Evolutionary conservation across 1,140 invertebrate species (phyloP).

Genomic region (Cyclina sinensis): DNA sequence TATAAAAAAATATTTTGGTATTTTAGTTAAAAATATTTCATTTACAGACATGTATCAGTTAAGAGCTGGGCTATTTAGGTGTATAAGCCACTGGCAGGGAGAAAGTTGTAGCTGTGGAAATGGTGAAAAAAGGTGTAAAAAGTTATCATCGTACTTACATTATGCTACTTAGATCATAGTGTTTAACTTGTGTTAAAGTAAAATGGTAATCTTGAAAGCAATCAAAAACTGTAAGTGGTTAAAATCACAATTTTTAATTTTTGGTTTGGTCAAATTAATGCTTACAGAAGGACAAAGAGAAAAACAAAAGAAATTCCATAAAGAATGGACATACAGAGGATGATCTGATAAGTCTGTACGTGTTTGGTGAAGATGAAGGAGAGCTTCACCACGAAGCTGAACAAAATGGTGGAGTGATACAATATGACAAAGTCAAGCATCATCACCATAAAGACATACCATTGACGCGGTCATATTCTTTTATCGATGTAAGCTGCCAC

Average conservation of each 20-base stretch:
- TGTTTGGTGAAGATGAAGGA: slow-evolving; percentile 59
- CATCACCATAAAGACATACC: slow-evolving; percentile 58
- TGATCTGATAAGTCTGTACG: slow-evolving; percentile 54
- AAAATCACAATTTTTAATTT: neutral
- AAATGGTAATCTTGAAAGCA: too few species aligned
- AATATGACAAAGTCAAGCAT: slow-evolving; percentile 55
- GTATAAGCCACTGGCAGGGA: too few species aligned
- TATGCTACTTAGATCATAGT: too few species aligned
- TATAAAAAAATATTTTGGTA: too few species aligned
- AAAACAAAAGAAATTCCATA: neutral
- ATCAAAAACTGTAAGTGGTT: too few species aligned
- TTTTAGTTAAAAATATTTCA: too few species aligned
- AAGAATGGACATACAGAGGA: slow-evolving; percentile 31
- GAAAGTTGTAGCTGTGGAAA: too few species aligned
- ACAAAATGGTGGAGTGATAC: slow-evolving; percentile 52
- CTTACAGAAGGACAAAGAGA: slow-evolving; percentile 40
- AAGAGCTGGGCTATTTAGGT: too few species aligned
- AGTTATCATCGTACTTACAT: too few species aligned
- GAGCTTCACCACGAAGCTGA: slow-evolving; percentile 48
- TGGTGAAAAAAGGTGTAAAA: too few species aligned
- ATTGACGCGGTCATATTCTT: slow-evolving; percentile 17
- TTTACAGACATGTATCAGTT: too few species aligned
- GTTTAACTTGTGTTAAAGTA: too few species aligned
- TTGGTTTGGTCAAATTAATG: slow-evolving; percentile 25
- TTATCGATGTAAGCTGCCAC: slow-evolving; percentile 43